A percentile compares a stretch with the other conserved stretches of the same genome.
Evolutionary conservation across 2,797 vertebrate genomes (phyloP).

Genomic region (Acrossocheilus fasciatus): DNA sequence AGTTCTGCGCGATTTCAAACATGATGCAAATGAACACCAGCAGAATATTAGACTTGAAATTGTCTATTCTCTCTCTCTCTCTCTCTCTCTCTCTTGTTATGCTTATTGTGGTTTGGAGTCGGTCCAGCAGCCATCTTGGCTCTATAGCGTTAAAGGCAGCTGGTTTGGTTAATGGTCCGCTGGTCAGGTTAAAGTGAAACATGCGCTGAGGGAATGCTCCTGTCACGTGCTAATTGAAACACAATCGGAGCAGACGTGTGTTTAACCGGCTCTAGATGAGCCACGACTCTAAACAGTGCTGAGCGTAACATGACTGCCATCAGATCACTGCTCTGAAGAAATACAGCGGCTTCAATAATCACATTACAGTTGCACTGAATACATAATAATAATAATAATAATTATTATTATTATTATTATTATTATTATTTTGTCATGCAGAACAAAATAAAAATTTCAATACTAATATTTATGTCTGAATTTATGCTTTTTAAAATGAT

Average conservation of each 20-base stretch:
- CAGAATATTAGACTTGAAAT: slow-evolving; percentile 36
- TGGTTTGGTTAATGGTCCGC: slow-evolving; percentile 74
- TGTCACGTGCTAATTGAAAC: slow-evolving; percentile 73
- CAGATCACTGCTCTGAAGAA: background rate
- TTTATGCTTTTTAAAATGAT: background rate
- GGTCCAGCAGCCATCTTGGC: slow-evolving; percentile 42
- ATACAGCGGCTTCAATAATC: background rate
- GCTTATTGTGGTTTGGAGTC: slow-evolving; percentile 42
- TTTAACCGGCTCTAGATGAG: background rate
- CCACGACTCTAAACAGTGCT: background rate
- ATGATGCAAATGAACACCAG: slow-evolving; percentile 32
- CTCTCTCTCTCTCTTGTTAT: slow-evolving; percentile 54
- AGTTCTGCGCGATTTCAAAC: slow-evolving; percentile 15
- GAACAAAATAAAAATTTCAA: background rate
- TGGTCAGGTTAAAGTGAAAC: slow-evolving; percentile 78
- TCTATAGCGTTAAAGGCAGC: slow-evolving; percentile 69
- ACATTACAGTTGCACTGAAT: background rate
- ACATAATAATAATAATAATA: background rate
- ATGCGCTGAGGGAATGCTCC: slow-evolving; percentile 64
- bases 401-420: background rate
- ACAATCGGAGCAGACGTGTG: slow-evolving; percentile 58
- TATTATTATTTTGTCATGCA: too few relatives aligned
- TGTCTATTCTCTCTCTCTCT: slow-evolving; percentile 46
- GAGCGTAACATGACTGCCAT: background rate
- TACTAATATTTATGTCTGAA: background rate